Percentiles rank a stretch among this genome's conserved stretches.
phyloP scores from a whole-genome alignment of 2,888 invertebrate species.

The Odontothrips loti region DNA sequence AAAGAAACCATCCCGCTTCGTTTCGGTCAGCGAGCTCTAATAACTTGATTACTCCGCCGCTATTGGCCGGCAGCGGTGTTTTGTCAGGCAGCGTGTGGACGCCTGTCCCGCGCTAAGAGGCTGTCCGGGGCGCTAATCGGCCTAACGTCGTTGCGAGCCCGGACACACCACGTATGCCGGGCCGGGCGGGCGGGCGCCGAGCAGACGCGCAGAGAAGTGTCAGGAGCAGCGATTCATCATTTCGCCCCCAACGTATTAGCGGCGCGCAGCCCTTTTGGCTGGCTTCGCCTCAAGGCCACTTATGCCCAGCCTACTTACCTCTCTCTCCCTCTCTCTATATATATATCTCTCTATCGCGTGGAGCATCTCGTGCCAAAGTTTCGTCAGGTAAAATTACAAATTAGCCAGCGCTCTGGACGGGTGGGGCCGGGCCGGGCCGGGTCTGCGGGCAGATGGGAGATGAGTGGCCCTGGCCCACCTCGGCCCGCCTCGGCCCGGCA shows the following conservation, averaged over 20 bases:
- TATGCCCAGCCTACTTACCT: background rate
- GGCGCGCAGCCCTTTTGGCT: background rate
- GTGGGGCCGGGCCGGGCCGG: background rate
- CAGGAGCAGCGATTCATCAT: background rate
- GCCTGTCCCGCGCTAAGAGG: too few species aligned
- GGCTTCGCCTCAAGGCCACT: background rate
- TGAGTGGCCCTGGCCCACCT: too few species aligned
- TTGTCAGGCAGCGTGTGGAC: too few species aligned
- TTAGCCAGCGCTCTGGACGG: background rate
- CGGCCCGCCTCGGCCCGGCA: background rate
- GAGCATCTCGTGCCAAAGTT: constrained; percentile 1
- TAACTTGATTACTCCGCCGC: too few species aligned
- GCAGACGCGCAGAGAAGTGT: background rate
- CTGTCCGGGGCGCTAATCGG: too few species aligned
- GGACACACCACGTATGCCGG: too few species aligned
- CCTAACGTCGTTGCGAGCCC: too few species aligned
- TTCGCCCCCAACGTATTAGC: background rate
- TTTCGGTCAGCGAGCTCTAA: too few species aligned
- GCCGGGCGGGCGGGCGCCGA: too few species aligned
- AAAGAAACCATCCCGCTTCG: too few species aligned
- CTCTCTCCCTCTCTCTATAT: too few species aligned
- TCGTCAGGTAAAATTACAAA: constrained; percentile 1
- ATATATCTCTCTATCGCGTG: background rate
- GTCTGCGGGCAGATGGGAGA: background rate
- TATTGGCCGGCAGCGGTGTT: too few species aligned